phyloP scores from a whole-genome alignment of 1,140 invertebrate genomes.

The Halesus radiatus region DNA sequence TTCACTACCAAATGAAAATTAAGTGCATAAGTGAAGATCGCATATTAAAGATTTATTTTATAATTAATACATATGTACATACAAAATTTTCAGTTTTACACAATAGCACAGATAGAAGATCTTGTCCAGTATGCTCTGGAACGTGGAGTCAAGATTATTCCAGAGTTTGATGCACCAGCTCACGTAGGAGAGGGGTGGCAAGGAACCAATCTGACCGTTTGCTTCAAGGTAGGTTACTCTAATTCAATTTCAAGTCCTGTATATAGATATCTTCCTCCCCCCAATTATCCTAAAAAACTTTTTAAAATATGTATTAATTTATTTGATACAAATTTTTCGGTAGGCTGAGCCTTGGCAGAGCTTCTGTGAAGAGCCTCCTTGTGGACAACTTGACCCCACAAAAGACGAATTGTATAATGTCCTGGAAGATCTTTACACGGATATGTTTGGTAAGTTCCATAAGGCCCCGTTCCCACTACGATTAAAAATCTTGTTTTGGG shows the following conservation, averaged over 20 bases:
- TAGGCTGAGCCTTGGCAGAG: conserved; percentile 81
- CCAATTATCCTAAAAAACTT: too few species aligned
- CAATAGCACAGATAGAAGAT: conserved; percentile 66
- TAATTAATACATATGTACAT: too few species aligned
- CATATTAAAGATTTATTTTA: too few species aligned
- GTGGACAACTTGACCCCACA: conserved; percentile 87
- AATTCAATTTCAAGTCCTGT: too few species aligned
- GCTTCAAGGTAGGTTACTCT: conserved; percentile 69
- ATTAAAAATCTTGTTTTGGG: too few species aligned
- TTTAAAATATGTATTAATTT: too few species aligned
- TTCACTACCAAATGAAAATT: too few species aligned
- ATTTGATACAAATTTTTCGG: conserved; percentile 55
- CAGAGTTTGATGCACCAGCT: conserved; percentile 90
- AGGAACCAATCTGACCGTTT: conserved; percentile 75
- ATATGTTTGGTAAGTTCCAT: conserved; percentile 70
- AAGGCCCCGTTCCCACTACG: too few species aligned
- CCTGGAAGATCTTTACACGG: conserved; percentile 78
- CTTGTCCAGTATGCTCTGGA: conserved; percentile 79
- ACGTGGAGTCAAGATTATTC: conserved; percentile 82
- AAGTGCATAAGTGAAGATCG: too few species aligned
- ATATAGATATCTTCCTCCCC: too few species aligned
- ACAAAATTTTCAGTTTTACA: conserved; percentile 67
- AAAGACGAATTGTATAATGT: conserved; percentile 81
- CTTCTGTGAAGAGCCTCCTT: conserved; percentile 89
- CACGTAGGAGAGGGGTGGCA: conserved; percentile 94